A percentile compares a stretch with the other conserved stretches of the same genome.
These are phyloP conservation scores for Protobothrops flavoviridis DNA, from an alignment of 2,113 vertebrate species.

Conservation along the genomic window DNA sequence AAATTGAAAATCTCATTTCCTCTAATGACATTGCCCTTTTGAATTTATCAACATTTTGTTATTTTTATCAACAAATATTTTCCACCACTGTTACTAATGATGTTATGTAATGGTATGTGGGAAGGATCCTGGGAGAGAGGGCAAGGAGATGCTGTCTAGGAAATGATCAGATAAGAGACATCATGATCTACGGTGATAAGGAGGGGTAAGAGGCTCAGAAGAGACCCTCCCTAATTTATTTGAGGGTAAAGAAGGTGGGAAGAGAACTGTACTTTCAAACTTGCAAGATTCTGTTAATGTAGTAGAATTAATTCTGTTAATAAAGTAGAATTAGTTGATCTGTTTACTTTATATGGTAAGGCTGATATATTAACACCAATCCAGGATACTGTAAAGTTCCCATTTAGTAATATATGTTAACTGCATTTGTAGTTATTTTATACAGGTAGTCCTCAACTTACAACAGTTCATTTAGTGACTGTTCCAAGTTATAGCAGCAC, in stretches of 20 bases:
- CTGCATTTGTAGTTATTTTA: not conserved
- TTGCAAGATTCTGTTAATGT: not conserved
- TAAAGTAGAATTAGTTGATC: no score
- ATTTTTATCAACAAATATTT: not conserved
- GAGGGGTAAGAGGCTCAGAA: not conserved
- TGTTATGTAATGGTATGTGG: not conserved
- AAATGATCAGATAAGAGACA: not conserved
- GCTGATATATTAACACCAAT: not conserved
- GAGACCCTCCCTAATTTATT: not conserved
- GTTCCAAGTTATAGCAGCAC: no score
- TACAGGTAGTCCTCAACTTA: no score
- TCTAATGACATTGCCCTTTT: not conserved
- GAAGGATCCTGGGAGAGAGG: not conserved
- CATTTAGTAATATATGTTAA: not conserved
- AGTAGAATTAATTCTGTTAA: no score
- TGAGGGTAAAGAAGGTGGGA: not conserved
- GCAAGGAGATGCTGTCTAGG: not conserved
- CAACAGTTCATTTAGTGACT: no score
- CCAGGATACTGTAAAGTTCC: not conserved
- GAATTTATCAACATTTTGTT: not conserved
- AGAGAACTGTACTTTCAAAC: not conserved
- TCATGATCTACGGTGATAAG: accelerated
- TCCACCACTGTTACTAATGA: not conserved
- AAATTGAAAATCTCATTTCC: not conserved
- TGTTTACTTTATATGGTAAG: not conserved